Evolutionary conservation across 2,888 invertebrate genomes (phyloP).

Genomic region (Acleris sparsana): DNA sequence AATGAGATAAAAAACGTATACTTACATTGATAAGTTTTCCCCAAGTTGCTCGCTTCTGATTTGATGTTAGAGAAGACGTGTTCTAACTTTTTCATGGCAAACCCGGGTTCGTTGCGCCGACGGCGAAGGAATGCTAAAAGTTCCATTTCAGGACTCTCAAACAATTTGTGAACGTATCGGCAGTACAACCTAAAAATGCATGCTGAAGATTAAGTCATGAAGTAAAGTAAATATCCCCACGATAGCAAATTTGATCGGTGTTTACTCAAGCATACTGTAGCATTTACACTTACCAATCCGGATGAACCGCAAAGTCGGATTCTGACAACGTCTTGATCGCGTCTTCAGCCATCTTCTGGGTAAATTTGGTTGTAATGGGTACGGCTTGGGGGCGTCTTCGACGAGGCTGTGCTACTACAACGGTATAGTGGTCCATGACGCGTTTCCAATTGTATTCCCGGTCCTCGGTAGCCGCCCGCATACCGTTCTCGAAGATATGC

Average conservation of each 20-base stretch:
- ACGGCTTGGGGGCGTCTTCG: conserved; percentile 59
- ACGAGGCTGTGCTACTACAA: conserved; percentile 64
- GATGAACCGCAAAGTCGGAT: conserved; percentile 68
- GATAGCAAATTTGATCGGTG: neutral
- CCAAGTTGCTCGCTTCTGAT: conserved; percentile 54
- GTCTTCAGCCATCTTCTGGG: conserved; percentile 61
- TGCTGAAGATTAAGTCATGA: neutral
- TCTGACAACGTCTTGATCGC: conserved; percentile 60
- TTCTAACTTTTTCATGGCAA: conserved; percentile 62
- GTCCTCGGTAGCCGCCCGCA: conserved; percentile 63
- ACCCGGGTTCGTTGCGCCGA: conserved; percentile 65
- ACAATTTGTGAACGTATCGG: conserved; percentile 69
- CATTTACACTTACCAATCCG: conserved; percentile 65
- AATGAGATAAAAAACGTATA: conserved; percentile 23
- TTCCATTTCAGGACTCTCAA: conserved; percentile 62
- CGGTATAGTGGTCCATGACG: conserved; percentile 70
- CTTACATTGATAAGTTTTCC: conserved; percentile 73
- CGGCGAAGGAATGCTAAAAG: conserved; percentile 68
- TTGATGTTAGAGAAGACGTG: conserved; percentile 64
- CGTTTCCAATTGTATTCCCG: conserved; percentile 71
- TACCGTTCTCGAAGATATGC: conserved; percentile 65
- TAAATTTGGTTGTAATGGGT: conserved; percentile 54
- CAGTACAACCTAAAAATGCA: conserved; percentile 67
- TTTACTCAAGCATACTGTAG: conserved; percentile 17
- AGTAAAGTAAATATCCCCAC: neutral